A percentile compares a stretch with the other conserved stretches of the same genome.
These are phyloP conservation scores for Trypoxylus dichotomus DNA, from an alignment of 1,140 invertebrate species.

Conservation along the genomic window DNA sequence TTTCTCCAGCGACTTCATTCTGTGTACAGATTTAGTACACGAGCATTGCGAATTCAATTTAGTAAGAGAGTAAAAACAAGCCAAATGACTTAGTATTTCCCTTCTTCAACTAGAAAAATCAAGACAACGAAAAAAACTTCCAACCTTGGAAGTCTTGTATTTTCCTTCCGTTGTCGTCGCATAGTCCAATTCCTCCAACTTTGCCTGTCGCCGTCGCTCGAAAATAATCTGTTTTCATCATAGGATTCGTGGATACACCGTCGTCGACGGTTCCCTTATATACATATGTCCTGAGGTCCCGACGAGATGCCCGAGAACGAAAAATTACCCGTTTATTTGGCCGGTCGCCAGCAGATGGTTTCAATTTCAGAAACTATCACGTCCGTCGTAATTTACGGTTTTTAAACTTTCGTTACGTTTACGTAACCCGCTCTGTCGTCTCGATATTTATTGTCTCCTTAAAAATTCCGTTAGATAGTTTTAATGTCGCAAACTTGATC, in stretches of 20 bases:
- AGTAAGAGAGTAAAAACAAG: no score
- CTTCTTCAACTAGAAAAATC: no score
- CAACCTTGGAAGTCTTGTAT: no score
- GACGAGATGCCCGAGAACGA: neutral
- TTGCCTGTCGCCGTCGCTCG: neutral
- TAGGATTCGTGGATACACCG: neutral
- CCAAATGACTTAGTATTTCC: no score
- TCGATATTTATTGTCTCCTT: neutral
- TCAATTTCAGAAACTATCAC: neutral
- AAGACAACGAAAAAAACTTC: no score
- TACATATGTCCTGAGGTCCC: neutral
- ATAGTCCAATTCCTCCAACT: no score
- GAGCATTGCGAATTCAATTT: no score
- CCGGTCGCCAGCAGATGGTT: neutral
- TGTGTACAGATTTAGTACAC: no score
- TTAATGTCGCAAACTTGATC: neutral
- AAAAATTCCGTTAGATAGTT: neutral
- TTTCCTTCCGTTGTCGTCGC: no score
- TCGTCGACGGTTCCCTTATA: neutral
- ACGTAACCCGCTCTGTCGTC: neutral
- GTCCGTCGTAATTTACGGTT: neutral
- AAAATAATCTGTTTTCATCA: neutral
- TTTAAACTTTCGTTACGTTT: slow-evolving; percentile 4
- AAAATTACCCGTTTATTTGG: neutral
- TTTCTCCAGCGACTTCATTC: no score